A percentile compares a stretch with the other conserved stretches of the same genome.
Evolutionary conservation across 2,113 vertebrate genomes (phyloP).

Genomic region (Holacanthus passer): DNA sequence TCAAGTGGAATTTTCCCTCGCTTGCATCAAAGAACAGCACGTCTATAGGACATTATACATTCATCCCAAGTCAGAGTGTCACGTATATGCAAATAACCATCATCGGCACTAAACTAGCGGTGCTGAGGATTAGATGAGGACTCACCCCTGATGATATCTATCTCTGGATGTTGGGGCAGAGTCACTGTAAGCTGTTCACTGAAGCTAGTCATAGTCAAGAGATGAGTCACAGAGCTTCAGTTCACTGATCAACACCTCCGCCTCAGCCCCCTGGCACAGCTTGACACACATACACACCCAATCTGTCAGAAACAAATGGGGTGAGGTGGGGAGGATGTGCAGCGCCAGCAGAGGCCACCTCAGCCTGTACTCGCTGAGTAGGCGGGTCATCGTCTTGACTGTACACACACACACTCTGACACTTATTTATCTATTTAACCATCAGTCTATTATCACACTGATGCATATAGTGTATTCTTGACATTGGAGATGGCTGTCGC

Average conservation of each 20-base stretch:
- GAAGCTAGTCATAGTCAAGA: conserved; percentile 44
- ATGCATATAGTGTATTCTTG: background rate
- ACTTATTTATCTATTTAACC: conserved; percentile 19
- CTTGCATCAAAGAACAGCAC: background rate
- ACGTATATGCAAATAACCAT: conserved; percentile 8
- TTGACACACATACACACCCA: conserved; percentile 62
- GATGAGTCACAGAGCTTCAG: conserved; percentile 72
- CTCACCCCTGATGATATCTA: conserved; percentile 49
- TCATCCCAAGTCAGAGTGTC: background rate
- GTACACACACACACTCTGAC: background rate
- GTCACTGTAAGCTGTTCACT: conserved; percentile 40
- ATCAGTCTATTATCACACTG: background rate
- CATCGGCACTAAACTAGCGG: background rate
- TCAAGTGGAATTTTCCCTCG: background rate
- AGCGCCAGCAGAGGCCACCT: conserved; percentile 29
- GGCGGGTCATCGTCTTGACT: conserved; percentile 32
- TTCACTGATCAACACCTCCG: conserved; percentile 74
- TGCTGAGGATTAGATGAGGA: conserved; percentile 17
- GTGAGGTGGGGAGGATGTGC: conserved; percentile 46
- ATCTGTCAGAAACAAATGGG: conserved; percentile 70
- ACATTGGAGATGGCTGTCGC: background rate
- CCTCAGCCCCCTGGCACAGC: conserved; percentile 61
- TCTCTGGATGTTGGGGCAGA: conserved; percentile 41
- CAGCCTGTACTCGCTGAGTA: conserved; percentile 27
- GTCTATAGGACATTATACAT: background rate